Evolutionary conservation across 2,888 invertebrate species (phyloP).

Genomic region (Halocaridina rubra): DNA sequence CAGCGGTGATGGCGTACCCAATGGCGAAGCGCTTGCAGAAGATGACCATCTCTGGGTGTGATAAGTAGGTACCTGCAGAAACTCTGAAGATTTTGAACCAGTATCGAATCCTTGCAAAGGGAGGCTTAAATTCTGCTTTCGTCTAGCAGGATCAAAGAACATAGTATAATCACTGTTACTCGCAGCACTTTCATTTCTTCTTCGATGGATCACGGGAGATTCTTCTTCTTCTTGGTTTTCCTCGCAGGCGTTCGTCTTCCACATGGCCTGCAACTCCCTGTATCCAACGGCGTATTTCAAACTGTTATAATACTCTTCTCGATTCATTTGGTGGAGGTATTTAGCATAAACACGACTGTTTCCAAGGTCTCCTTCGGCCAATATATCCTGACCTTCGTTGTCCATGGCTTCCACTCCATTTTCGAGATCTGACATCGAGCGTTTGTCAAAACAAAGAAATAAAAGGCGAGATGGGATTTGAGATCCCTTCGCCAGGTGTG

Average conservation of each 20-base stretch:
- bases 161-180: no score
- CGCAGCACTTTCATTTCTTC: no score
- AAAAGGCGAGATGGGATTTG: background rate
- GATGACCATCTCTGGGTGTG: background rate
- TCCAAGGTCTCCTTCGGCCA: background rate
- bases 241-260: background rate
- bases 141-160: background rate
- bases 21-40: background rate
- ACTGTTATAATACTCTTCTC: background rate
- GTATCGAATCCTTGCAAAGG: background rate
- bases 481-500: background rate
- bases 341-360: background rate
- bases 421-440: background rate
- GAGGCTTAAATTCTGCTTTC: background rate
- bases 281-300: conserved; percentile 3
- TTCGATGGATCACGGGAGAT: background rate
- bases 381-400: background rate
- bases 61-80: background rate
- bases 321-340: background rate
- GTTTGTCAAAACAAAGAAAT: background rate
- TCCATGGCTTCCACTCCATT: background rate
- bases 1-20: background rate
- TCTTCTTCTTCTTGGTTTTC: background rate
- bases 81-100: background rate
- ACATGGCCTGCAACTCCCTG: background rate